Conservation (phyloP, 2,113 vertebrate species). For the Machaerirhynchus nigripectus region DNA sequence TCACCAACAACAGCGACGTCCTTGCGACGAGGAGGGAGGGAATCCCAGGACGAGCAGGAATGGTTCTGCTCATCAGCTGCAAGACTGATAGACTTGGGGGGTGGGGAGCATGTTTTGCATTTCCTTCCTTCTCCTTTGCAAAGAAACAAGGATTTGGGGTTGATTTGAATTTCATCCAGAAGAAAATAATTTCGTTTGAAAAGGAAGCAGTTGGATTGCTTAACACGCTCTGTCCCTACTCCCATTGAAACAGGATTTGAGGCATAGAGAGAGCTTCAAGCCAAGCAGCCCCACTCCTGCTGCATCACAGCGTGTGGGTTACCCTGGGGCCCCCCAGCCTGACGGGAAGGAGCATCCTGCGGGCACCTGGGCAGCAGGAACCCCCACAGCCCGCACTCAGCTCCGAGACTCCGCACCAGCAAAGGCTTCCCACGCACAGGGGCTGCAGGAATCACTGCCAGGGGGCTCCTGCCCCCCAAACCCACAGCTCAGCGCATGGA, state of each 20-base stretch:
- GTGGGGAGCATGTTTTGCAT: background rate
- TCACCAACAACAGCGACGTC: fast-evolving
- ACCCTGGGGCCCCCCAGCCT: no score
- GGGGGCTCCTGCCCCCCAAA: background rate
- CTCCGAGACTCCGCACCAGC: fast-evolving
- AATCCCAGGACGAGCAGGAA: background rate
- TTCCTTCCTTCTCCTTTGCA: background rate
- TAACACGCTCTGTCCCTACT: background rate
- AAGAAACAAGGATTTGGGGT: background rate
- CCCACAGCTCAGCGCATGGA: background rate
- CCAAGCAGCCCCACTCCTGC: background rate
- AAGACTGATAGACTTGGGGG: conserved; percentile 2
- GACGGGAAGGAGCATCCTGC: background rate
- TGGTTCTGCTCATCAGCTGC: conserved; percentile 1
- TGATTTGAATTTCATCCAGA: conserved; percentile 37
- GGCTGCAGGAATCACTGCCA: background rate
- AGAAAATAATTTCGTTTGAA: background rate
- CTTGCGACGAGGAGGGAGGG: background rate
- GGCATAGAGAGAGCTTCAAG: no score
- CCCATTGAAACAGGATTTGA: background rate
- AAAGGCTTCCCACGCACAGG: fast-evolving
- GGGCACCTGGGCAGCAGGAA: background rate
- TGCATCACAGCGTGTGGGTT: fast-evolving
- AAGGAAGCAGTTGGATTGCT: background rate
- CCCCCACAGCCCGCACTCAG: background rate